Evolutionary conservation across 2,888 invertebrate species (phyloP).

Genomic region (Drosophila monieri): DNA sequence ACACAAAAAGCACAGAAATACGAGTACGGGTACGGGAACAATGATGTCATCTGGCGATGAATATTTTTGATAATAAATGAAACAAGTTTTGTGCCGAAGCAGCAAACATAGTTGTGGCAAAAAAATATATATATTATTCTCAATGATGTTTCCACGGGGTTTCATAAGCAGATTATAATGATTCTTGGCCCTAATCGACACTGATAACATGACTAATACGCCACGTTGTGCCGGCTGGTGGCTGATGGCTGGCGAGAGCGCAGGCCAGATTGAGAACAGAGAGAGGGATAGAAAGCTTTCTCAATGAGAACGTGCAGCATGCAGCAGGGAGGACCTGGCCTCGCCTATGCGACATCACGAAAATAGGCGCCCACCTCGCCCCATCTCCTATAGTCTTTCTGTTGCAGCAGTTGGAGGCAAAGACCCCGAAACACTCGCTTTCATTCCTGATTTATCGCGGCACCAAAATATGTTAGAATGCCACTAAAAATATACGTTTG

Average conservation of each 20-base stretch:
- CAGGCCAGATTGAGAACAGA: neutral
- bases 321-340: slow-evolving; percentile 49
- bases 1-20: slow-evolving; percentile 34
- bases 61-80: slow-evolving; percentile 59
- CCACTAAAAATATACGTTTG: slow-evolving; percentile 45
- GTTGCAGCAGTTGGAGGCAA: slow-evolving; percentile 32
- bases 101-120: slow-evolving; percentile 24
- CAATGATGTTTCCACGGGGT: slow-evolving; percentile 17
- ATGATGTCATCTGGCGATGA: slow-evolving; percentile 72
- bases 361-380: slow-evolving; percentile 48
- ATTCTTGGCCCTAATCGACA: slow-evolving; percentile 50
- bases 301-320: slow-evolving; percentile 36
- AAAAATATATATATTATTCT: slow-evolving; percentile 11
- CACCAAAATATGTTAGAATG: slow-evolving; percentile 28
- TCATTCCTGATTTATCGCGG: slow-evolving; percentile 55
- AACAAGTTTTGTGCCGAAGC: slow-evolving; percentile 61
- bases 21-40: slow-evolving; percentile 61
- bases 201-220: slow-evolving; percentile 58
- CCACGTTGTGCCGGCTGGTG: slow-evolving; percentile 49
- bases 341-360: slow-evolving; percentile 44
- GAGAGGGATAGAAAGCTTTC: slow-evolving; percentile 19
- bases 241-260: slow-evolving; percentile 15
- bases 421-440: slow-evolving; percentile 49
- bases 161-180: slow-evolving; percentile 21
- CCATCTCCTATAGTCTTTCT: slow-evolving; percentile 7